A percentile compares a stretch with the other conserved stretches of the same genome.
Evolutionary conservation across 2,797 vertebrate genomes (phyloP).

Genomic region (Hydrophis major): DNA sequence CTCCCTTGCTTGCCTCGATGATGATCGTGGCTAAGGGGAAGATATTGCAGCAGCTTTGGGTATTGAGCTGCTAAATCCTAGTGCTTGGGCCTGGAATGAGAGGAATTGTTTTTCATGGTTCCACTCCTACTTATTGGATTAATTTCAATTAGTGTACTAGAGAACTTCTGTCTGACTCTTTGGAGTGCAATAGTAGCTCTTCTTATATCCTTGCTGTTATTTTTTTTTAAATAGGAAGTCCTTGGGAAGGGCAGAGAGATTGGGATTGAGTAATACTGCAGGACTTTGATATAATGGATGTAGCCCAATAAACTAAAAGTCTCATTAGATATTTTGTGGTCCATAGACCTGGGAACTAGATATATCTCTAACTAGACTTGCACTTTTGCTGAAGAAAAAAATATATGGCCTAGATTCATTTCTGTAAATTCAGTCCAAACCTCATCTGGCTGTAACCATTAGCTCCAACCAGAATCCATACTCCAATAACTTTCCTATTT

Average conservation of each 20-base stretch:
- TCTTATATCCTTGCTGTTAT: not conserved
- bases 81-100: not conserved
- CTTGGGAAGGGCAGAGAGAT: not conserved
- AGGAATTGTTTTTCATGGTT: not conserved
- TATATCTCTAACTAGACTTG: not conserved
- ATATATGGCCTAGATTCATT: not conserved
- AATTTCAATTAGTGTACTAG: not conserved
- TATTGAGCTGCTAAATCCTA: not conserved
- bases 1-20: not conserved
- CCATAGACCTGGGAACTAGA: not conserved
- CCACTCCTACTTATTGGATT: not conserved
- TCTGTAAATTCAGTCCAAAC: not conserved
- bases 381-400: not conserved
- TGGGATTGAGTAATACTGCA: not conserved
- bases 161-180: not conserved
- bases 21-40: not conserved
- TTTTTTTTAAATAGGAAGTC: not conserved
- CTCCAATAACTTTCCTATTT: not conserved
- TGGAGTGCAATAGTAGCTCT: not conserved
- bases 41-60: not conserved
- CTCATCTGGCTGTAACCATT: not conserved
- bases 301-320: not conserved
- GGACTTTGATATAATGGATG: not conserved
- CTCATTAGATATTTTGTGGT: not conserved
- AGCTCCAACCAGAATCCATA: not conserved